Percentiles rank a stretch among this genome's conserved stretches.
These are phyloP conservation scores for Megalops atlanticus DNA, from an alignment of 2,113 vertebrate genomes.

Conservation along the genomic window DNA sequence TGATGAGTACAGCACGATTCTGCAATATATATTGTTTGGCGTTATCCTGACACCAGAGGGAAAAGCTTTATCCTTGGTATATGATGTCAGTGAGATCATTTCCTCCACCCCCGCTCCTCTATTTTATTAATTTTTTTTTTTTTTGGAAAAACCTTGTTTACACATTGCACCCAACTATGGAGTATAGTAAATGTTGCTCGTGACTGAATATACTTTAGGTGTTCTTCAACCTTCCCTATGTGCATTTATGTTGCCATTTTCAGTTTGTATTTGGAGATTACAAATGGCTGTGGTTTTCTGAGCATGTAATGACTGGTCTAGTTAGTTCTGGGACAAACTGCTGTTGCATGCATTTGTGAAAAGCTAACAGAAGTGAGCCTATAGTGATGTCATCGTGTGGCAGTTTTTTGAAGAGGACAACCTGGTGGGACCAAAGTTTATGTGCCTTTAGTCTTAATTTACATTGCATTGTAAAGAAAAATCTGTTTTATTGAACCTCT, in stretches of 20 bases:
- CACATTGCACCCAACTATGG: constrained; percentile 75
- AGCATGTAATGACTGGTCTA: constrained; percentile 86
- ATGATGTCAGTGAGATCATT: constrained; percentile 43
- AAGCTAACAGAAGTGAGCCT: constrained; percentile 74
- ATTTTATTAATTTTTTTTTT: too few species aligned
- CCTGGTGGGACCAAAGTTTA: constrained; percentile 98
- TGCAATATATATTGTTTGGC: constrained; percentile 5
- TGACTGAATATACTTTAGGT: constrained; percentile 83
- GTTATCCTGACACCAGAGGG: constrained; percentile 27
- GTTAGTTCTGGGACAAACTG: constrained; percentile 74
- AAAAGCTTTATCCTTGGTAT: constrained; percentile 27
- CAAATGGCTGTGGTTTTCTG: constrained; percentile 86
- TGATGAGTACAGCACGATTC: constrained; percentile 22
- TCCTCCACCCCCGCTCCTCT: too few species aligned
- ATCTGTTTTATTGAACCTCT: constrained; percentile 86
- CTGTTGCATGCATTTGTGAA: constrained; percentile 85
- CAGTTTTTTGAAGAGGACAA: constrained; percentile 84
- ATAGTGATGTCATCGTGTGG: constrained; percentile 82
- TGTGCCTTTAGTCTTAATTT: constrained; percentile 99
- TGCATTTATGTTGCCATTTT: constrained; percentile 83
- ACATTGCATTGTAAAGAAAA: constrained; percentile 83
- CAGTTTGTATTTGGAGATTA: constrained; percentile 82
- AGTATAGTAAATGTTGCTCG: constrained; percentile 80
- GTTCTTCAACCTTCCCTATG: constrained; percentile 80
- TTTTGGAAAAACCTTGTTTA: constrained; percentile 8